Base-by-base conservation (phyloP, 2,888 invertebrate species). In the Xylota segnis region DNA sequence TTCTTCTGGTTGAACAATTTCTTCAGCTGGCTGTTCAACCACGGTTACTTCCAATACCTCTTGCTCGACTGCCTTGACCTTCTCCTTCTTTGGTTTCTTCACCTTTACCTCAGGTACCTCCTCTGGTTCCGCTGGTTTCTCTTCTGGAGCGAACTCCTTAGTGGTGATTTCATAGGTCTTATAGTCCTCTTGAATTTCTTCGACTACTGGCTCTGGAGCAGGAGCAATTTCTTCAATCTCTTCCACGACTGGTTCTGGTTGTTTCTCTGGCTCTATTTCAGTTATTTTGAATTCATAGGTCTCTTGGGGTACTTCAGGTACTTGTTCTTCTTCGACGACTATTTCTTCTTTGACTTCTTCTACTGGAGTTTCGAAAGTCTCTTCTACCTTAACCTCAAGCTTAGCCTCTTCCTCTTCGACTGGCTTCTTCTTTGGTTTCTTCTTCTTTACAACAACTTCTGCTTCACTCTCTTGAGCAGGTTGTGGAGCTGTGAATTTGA, bases 391-490 rank as follows among this genome's bases (percentile, higher is more conserved):
- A n/a, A 88, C 63, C 34, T 87, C 87, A n/a, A 88, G 76, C 63
- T 87, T 27, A 16, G 86, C 89, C 0, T 89, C 84, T 4, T 83
- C 88, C 45, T 89, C 88, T 77, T 89, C 89, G 4, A 90, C 89
- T 9, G 88, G 91, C 91, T 89, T 91, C 89, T 87, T 92, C 88
- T 83, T 92, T 87, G 34, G 91, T 61, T 88, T 89, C 87, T 89
- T 89, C 77, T 89, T 89, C 63, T 88, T 88, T 14, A 89, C 56
- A 16, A 79, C 84, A 5, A 88, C 88, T 12, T 88, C 88, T 29
- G 72, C 71, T 68, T 83, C 82, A 27, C 61, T 78, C 12, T 79
- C 72, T 40, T 89, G 88, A 23, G 87, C 78, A 0, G 81, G 83
- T 54, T 88, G 86, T 3, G 89, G 87, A 16, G 90, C 89, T 12